Percentiles rank a stretch among this genome's conserved stretches.
These are phyloP conservation scores for Parauchenoglanis ngamensis DNA, from an alignment of 2,797 vertebrate genomes.

Conservation along the genomic window DNA sequence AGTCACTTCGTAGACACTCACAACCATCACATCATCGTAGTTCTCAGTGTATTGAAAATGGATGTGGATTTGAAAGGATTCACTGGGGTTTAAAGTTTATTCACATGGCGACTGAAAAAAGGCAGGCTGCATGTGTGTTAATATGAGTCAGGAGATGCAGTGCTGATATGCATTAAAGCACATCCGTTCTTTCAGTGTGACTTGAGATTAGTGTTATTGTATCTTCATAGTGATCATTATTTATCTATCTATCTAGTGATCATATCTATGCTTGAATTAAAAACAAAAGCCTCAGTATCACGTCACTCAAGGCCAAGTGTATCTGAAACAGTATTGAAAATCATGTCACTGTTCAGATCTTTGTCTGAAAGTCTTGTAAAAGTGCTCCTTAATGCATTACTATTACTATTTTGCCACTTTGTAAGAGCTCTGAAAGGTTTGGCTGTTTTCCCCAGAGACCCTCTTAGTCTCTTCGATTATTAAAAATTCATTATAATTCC, in stretches of 20 bases:
- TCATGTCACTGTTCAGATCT: background rate
- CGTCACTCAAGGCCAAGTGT: background rate
- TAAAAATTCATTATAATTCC: conserved; percentile 39
- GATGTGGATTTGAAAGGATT: background rate
- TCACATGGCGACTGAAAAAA: background rate
- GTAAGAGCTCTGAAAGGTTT: background rate
- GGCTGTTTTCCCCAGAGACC: conserved; percentile 6
- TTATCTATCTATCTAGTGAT: no score
- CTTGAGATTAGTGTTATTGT: background rate
- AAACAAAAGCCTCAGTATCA: background rate
- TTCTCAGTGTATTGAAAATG: background rate
- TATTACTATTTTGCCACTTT: conserved; percentile 1
- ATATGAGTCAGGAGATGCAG: background rate
- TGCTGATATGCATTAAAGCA: background rate
- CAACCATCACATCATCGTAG: background rate
- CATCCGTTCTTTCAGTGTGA: background rate
- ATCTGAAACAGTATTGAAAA: background rate
- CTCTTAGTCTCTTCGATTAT: conserved; percentile 36
- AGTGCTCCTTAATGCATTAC: conserved; percentile 9
- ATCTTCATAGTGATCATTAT: background rate
- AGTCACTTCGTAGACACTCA: background rate
- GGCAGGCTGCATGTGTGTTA: background rate
- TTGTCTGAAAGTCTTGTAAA: background rate
- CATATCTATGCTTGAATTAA: no score
- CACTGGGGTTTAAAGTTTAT: background rate